Evolutionary conservation across 2,113 vertebrate species (phyloP).

Genomic region (Excalfactoria chinensis): DNA sequence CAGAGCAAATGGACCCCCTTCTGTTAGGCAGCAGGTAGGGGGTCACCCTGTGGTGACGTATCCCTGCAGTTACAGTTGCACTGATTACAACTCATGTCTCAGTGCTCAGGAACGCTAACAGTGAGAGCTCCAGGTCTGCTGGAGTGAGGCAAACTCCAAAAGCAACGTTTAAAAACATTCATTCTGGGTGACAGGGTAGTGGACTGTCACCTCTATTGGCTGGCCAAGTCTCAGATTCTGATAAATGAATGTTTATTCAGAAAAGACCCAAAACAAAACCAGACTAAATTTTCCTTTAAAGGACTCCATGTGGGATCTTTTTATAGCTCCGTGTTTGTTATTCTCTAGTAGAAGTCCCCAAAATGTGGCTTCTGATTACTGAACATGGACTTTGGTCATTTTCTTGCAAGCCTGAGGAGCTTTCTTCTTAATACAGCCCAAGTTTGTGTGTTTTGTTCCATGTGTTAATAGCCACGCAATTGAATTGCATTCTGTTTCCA

Average conservation of each 20-base stretch:
- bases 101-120: background rate
- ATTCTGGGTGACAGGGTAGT: background rate
- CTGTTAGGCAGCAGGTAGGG: background rate
- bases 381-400: background rate
- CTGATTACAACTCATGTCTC: background rate
- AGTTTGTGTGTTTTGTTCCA: background rate
- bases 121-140: accelerated
- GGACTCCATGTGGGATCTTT: background rate
- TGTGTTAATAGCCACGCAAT: background rate
- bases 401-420: background rate
- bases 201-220: conserved; percentile 6
- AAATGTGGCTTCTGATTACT: conserved; percentile 24
- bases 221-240: conserved; percentile 38
- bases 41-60: background rate
- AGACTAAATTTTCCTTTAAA: conserved; percentile 57
- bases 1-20: background rate
- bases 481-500: background rate
- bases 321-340: conserved; percentile 51
- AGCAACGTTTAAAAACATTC: conserved; percentile 48
- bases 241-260: conserved; percentile 61
- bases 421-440: background rate
- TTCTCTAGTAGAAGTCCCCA: conserved; percentile 7
- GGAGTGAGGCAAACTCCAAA: background rate
- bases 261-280: conserved; percentile 61
- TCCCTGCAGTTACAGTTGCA: background rate